phyloP scores from a whole-genome alignment of 1,140 invertebrate genomes.

The Ganaspis sp. region DNA sequence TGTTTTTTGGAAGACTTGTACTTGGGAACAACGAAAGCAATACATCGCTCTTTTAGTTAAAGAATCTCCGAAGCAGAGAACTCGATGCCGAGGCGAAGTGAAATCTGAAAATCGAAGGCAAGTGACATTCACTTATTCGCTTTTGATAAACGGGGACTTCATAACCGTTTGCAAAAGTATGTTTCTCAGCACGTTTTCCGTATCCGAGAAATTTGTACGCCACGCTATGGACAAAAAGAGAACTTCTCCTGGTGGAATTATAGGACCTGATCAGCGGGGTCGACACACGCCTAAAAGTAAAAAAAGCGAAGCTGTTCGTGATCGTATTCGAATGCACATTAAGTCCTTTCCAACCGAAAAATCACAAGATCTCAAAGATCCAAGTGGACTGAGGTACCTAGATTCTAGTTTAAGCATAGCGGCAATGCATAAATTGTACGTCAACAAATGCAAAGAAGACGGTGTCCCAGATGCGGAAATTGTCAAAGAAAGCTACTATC shows the following conservation, averaged over 20 bases:
- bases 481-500: conserved; percentile 61
- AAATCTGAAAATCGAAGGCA: conserved; percentile 53
- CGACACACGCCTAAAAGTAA: conserved; percentile 58
- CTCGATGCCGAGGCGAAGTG: conserved; percentile 51
- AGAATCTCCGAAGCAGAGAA: conserved; percentile 59
- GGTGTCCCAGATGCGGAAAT: conserved; percentile 43
- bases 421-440: conserved; percentile 58
- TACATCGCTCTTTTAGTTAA: conserved; percentile 57
- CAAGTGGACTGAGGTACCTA: conserved; percentile 46
- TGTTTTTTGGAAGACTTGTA: conserved; percentile 59
- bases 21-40: conserved; percentile 61
- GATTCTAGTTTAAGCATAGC: conserved; percentile 54
- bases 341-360: conserved; percentile 52
- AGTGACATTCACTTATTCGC: conserved; percentile 59
- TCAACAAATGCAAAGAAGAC: conserved; percentile 52
- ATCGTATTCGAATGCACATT: conserved; percentile 56
- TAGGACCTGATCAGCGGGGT: conserved; percentile 56
- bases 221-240: conserved; percentile 61
- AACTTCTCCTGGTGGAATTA: conserved; percentile 50
- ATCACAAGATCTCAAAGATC: conserved; percentile 45
- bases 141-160: conserved; percentile 52
- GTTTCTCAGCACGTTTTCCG: conserved; percentile 60
- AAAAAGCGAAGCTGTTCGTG: conserved; percentile 55
- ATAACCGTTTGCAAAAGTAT: conserved; percentile 62
- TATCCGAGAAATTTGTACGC: conserved; percentile 60